These are phyloP conservation scores for Halotydeus destructor DNA, from an alignment of 1,140 invertebrate genomes.

Conservation along the genomic window DNA sequence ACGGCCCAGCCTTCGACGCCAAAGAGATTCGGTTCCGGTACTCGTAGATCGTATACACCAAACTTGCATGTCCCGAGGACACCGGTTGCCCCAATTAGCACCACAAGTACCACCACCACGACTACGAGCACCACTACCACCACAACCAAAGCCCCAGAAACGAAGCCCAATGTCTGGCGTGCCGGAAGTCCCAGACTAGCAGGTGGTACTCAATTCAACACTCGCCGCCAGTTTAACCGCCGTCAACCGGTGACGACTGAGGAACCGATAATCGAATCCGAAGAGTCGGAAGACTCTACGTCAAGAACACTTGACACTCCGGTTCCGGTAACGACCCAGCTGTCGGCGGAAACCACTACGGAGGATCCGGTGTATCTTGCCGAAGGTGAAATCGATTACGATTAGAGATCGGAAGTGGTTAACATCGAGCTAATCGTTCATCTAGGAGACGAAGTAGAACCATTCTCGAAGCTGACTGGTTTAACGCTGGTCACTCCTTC, in stretches of 20 bases:
- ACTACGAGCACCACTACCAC: neutral
- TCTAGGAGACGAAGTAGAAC: too few species aligned
- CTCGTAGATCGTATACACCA: neutral
- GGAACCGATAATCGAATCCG: slow-evolving; percentile 1
- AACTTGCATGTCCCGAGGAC: neutral
- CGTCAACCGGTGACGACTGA: too few species aligned
- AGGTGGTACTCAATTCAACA: slow-evolving; percentile 3
- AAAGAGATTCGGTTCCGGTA: slow-evolving; percentile 1
- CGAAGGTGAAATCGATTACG: too few species aligned
- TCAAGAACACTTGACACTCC: neutral
- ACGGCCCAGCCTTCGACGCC: slow-evolving; percentile 2
- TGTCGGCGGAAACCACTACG: too few species aligned
- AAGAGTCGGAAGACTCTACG: neutral
- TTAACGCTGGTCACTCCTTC: too few species aligned
- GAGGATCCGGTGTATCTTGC: too few species aligned
- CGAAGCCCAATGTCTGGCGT: neutral
- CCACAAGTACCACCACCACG: neutral
- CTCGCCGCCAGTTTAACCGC: neutral
- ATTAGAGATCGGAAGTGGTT: too few species aligned
- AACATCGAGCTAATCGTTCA: too few species aligned
- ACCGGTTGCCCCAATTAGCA: neutral
- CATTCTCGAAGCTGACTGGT: too few species aligned
- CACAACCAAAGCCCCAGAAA: neutral
- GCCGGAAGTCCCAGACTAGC: neutral
- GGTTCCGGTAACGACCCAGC: neutral